Evolutionary conservation across 2,113 vertebrate species (phyloP), one percentile per base, ranked within the genome.

Genomic region (Scomber scombrus): DNA sequence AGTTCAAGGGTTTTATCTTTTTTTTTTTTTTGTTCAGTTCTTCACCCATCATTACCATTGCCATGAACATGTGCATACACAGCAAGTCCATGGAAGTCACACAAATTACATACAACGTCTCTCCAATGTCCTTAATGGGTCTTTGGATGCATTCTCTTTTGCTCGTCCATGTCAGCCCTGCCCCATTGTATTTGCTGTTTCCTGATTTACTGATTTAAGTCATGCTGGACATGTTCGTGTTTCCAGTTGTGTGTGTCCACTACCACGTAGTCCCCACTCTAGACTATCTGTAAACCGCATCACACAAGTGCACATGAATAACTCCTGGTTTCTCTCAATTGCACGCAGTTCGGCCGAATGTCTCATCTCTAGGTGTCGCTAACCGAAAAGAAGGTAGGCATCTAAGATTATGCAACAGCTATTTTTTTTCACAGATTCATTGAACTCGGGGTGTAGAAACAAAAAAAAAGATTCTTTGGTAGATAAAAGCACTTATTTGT

Each of bases 311-410:
- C 90, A 90, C 95, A 93, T 96, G 96, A 99, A 97, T 96, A 96
- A 96, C 95, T 94, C 94, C 95, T 98, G 95, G 95, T 99, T 97
- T 99, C 94, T 98, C 95, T 96, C 93, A 95, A 96, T 95, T 95
- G 94, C 95, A 95, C 95, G 95, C 97, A 99, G 98, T 98, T 96
- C 97, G 96, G 96, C 97, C 96, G 97, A 99, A 98, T 96, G 97
- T 97, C 93, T 99, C 98, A 94, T 99, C 98, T 92, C 97, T 99
- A 99, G 97, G 98, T 96, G 97, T 97, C 96, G 97, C 97, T 97
- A 99, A 99, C 94, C 95, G 96, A 97, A 99, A 98, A 94, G 96
- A 99, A 99, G 97, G 97, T 99, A 99, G 97, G 97, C 97, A 93
- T 96, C 94, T 78, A 84, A 91, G 91, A 92, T 91, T 64, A 88